Percentiles rank a stretch among this genome's conserved stretches.
These are phyloP conservation scores for Drosophila novamexicana DNA, from an alignment of 1,140 invertebrate species.

Conservation along the genomic window DNA sequence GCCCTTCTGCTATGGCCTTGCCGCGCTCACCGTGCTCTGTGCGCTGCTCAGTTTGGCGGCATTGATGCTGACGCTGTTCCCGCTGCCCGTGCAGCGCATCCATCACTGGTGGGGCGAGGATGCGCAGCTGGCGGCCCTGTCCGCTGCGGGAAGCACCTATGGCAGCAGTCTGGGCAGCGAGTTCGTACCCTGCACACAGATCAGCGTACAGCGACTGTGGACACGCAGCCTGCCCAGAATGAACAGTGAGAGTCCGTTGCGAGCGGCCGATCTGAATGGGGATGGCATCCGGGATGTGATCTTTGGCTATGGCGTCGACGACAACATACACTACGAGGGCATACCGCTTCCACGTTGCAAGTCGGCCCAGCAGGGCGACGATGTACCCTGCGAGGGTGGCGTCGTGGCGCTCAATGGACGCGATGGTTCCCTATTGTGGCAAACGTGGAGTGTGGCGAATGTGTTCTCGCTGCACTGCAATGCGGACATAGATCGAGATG, in stretches of 20 bases:
- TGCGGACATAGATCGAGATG: conserved; percentile 90
- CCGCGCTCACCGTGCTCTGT: conserved; percentile 86
- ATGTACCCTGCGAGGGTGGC: conserved; percentile 90
- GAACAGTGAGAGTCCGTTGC: conserved; percentile 90
- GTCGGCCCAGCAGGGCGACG: conserved; percentile 69
- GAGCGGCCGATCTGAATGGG: conserved; percentile 89
- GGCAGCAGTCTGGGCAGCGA: conserved; percentile 74
- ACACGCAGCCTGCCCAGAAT: conserved; percentile 89
- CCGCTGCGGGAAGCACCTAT: conserved; percentile 36
- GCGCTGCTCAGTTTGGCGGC: conserved; percentile 87
- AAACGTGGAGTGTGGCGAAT: conserved; percentile 90
- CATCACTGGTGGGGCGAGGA: conserved; percentile 86
- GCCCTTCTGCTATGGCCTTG: conserved; percentile 87
- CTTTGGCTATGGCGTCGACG: conserved; percentile 90
- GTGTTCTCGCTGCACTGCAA: conserved; percentile 91
- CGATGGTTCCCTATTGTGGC: conserved; percentile 91
- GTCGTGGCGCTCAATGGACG: conserved; percentile 90
- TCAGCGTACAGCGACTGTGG: conserved; percentile 90
- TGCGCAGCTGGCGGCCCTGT: conserved; percentile 27
- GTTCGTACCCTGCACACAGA: conserved; percentile 88
- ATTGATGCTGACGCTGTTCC: conserved; percentile 88
- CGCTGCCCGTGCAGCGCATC: conserved; percentile 86
- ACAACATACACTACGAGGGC: conserved; percentile 81
- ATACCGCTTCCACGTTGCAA: conserved; percentile 76
- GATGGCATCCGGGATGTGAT: conserved; percentile 91